phyloP scores from a whole-genome alignment of 2,113 vertebrate species.

The Ariopsis seemanni region DNA sequence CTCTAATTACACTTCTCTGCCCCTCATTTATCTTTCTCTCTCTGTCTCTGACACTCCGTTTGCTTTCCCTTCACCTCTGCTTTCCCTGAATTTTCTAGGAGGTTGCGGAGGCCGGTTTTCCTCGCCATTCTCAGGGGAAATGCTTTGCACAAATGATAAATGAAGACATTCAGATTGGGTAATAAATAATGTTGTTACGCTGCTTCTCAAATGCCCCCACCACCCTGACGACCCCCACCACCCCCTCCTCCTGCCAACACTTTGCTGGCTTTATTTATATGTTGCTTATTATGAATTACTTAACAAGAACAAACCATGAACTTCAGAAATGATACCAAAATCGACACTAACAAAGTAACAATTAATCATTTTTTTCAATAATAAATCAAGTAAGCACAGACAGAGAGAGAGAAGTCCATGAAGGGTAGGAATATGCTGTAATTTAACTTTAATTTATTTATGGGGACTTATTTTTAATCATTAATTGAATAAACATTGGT shows the following conservation, averaged over 20 bases:
- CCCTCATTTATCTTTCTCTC: conserved; percentile 71
- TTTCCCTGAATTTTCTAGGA: conserved; percentile 50
- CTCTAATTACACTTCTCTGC: conserved; percentile 72
- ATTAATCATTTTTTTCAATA: neutral
- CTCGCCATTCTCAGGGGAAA: conserved; percentile 31
- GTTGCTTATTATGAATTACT: neutral
- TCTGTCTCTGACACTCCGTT: conserved; percentile 64
- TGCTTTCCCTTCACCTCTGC: conserved; percentile 60
- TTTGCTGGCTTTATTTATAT: neutral
- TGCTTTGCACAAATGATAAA: neutral
- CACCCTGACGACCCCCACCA: neutral
- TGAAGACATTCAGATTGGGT: neutral
- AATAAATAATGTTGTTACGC: neutral
- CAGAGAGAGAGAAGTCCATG: neutral
- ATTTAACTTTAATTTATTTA: neutral
- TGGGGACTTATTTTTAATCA: neutral
- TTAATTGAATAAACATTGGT: too few relatives aligned
- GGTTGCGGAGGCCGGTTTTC: conserved; percentile 49
- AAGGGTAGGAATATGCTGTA: neutral
- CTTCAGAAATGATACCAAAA: too few relatives aligned
- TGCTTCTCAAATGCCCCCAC: neutral
- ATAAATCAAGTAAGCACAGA: neutral
- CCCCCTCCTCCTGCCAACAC: neutral
- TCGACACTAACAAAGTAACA: neutral
- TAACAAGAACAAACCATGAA: neutral